Evolutionary conservation across 2,888 invertebrate genomes (phyloP), one percentile per base, ranked within the genome.

Genomic region (Diadegma fenestrale): DNA sequence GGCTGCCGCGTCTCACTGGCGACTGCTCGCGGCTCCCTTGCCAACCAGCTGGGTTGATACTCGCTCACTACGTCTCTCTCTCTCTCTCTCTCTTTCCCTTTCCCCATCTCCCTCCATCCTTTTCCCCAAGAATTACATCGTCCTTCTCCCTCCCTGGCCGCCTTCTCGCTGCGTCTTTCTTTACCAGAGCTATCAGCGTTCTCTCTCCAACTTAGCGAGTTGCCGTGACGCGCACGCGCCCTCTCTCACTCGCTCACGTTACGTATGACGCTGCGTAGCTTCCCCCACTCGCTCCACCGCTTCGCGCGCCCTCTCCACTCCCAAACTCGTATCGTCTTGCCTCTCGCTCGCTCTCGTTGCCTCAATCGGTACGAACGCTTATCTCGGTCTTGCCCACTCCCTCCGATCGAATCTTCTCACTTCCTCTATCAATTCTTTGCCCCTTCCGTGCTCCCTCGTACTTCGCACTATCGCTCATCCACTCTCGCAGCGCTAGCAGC

Each of bases 1-100:
- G 90, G 90, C 89, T 91, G 90, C 91, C 93, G 93, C 93, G 93
- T 93, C 93, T 92, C 92, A 93, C 93, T 93, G 91, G 89, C 92
- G 91, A 93, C 91, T 92, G 91, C 89, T 91, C 89, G 89, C 90
- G 89, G 88, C 90, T 91, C 89, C 91, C 90, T 91, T 91, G 91
- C 91, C 91, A 91, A 91, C 91, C 92, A 91, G 92, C 91, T 91
- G 92, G 91, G 90, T 87, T 89, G 91, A 90, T 91, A 90, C 90
- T 89, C 91, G 91, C 90, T 89, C 89, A 87, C 85, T 86, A 85
- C 72, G 22, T 73, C 85, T 81, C 84, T 48, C 79, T 71, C 80
- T 76, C 33, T 61, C 61, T 63, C 72, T 77, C 77, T 73, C 61
- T 48, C 64, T n/a, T n/a, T 77, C 33, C 54, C 61, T 63, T 64